Evolutionary conservation across 2,797 vertebrate species (phyloP).

Genomic region (Cirrhinus mrigala): DNA sequence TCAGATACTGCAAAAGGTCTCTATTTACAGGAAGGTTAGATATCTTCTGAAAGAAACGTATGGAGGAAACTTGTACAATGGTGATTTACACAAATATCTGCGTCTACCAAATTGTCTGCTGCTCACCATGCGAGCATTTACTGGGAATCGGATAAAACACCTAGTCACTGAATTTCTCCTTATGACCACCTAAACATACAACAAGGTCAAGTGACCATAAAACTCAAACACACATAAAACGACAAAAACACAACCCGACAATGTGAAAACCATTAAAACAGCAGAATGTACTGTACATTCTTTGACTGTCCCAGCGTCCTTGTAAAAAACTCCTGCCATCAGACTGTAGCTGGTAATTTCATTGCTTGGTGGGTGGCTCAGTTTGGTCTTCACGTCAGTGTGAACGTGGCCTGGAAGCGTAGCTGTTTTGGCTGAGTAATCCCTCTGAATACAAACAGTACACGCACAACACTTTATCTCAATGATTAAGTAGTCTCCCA

Average conservation of each 20-base stretch:
- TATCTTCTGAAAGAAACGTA: slow-evolving; percentile 24
- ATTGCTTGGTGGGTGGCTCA: slow-evolving; percentile 66
- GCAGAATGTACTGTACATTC: slow-evolving; percentile 65
- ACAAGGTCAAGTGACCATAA: slow-evolving; percentile 53
- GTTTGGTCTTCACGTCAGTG: slow-evolving; percentile 60
- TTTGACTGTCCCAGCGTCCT: slow-evolving; percentile 67
- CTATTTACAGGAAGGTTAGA: slow-evolving; percentile 73
- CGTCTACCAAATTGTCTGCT: neutral
- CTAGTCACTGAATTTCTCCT: slow-evolving; percentile 6
- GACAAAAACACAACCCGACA: slow-evolving; percentile 52
- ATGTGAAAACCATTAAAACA: slow-evolving; percentile 61
- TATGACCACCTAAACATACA: slow-evolving; percentile 53
- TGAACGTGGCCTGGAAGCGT: slow-evolving; percentile 38
- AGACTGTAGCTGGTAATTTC: slow-evolving; percentile 68
- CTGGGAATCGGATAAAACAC: neutral
- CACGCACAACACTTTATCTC: slow-evolving; percentile 50
- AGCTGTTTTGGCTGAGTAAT: slow-evolving; percentile 53
- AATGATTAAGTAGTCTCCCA: slow-evolving; percentile 48
- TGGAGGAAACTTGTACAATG: slow-evolving; percentile 5
- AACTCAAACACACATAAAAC: slow-evolving; percentile 64
- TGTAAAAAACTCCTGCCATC: slow-evolving; percentile 62
- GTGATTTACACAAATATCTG: neutral
- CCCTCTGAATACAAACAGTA: slow-evolving; percentile 51
- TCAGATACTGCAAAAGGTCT: slow-evolving; percentile 66
- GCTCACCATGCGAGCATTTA: neutral